These are phyloP conservation scores for Brachyopa scutellaris DNA, from an alignment of 2,888 invertebrate species.

Conservation along the genomic window DNA sequence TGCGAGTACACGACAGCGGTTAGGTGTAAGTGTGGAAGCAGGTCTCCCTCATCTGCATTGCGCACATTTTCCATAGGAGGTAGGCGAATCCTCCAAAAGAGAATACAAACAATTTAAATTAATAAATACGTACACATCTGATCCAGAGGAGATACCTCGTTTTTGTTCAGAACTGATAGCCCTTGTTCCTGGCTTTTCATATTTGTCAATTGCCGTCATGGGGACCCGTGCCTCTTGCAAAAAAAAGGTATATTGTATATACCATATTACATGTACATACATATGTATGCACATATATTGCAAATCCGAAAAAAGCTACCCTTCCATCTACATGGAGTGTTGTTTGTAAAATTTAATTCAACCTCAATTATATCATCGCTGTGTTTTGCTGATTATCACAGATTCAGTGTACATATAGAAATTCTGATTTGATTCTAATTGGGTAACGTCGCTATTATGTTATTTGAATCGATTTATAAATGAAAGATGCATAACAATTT, in stretches of 20 bases:
- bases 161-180: not conserved
- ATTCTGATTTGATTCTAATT: not conserved
- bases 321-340: not conserved
- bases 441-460: constrained; percentile 19
- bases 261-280: no score
- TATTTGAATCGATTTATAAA: constrained; percentile 70
- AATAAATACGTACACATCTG: constrained; percentile 61
- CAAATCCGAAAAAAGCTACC: not conserved
- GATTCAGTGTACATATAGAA: constrained; percentile 8
- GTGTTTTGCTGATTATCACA: constrained; percentile 32
- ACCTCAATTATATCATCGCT: constrained; percentile 64
- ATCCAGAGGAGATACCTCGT: constrained; percentile 36
- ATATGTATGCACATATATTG: no score
- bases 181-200: not conserved
- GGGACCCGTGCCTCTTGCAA: no score
- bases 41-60: constrained; percentile 68
- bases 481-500: constrained; percentile 46
- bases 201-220: no score
- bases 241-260: no score
- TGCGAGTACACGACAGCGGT: not conserved
- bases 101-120: constrained; percentile 35
- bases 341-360: constrained; percentile 40
- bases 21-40: constrained; percentile 1
- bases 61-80: constrained; percentile 60
- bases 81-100: constrained; percentile 28